Conservation (phyloP, 2,797 vertebrate species). For the Pempheris klunzingeri region DNA sequence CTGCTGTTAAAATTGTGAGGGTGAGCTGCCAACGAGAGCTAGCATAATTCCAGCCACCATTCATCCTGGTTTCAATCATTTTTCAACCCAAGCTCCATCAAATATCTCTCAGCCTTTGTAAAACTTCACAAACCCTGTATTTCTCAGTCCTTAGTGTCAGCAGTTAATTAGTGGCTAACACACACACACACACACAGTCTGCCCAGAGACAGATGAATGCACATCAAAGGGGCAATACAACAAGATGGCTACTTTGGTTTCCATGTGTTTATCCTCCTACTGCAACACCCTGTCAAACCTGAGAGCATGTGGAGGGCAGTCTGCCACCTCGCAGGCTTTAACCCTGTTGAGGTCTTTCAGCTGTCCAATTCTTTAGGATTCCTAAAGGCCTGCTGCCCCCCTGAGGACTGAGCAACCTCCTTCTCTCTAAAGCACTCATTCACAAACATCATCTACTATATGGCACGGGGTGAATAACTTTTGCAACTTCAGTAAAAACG, state of each 20-base stretch:
- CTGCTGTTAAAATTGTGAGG: constrained; percentile 47
- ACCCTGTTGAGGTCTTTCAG: constrained; percentile 38
- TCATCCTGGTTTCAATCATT: constrained; percentile 76
- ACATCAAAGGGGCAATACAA: constrained; percentile 79
- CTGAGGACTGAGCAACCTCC: constrained; percentile 63
- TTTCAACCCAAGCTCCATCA: constrained; percentile 66
- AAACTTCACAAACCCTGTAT: constrained; percentile 74
- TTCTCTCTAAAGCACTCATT: constrained; percentile 30
- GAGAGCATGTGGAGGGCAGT: constrained; percentile 34
- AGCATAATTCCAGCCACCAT: constrained; percentile 60
- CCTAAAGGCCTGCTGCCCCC: constrained; percentile 78
- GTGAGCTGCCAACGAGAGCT: constrained; percentile 54
- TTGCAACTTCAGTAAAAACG: constrained; percentile 38
- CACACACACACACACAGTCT: constrained; percentile 73
- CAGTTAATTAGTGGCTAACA: constrained; percentile 84
- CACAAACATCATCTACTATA: constrained; percentile 28
- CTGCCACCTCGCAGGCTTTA: constrained; percentile 52
- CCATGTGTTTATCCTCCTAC: constrained; percentile 66
- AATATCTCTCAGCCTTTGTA: constrained; percentile 71
- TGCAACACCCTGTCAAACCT: constrained; percentile 49
- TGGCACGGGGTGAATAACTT: constrained; percentile 36
- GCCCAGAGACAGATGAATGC: constrained; percentile 78
- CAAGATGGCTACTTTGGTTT: constrained; percentile 78
- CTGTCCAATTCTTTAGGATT: constrained; percentile 58
- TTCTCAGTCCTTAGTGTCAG: constrained; percentile 74